Percentiles rank a stretch among this genome's conserved stretches.
These are phyloP conservation scores for Dinoponera quadriceps DNA, from an alignment of 1,140 invertebrate species.

Conservation along the genomic window DNA sequence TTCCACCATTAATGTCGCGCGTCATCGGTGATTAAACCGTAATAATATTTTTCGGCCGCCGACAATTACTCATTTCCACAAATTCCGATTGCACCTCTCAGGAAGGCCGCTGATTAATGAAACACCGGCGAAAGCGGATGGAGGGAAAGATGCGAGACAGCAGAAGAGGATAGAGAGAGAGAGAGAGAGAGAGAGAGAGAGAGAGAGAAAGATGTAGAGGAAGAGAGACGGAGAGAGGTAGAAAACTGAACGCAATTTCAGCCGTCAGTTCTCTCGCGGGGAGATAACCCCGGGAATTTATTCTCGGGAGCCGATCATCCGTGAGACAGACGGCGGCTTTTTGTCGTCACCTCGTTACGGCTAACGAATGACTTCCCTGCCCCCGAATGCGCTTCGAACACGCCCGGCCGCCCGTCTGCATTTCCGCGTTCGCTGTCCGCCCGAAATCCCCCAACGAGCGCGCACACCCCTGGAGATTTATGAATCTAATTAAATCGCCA, in stretches of 20 bases:
- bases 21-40: conserved; percentile 59
- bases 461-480: conserved; percentile 26
- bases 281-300: conserved; percentile 64
- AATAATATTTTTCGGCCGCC: conserved; percentile 31
- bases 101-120: conserved; percentile 67
- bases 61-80: conserved; percentile 64
- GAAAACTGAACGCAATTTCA: conserved; percentile 65
- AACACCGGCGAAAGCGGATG: conserved; percentile 9
- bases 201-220: conserved; percentile 3
- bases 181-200: background rate
- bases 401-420: background rate
- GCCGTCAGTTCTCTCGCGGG: conserved; percentile 54
- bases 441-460: conserved; percentile 40
- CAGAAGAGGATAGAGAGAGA: conserved; percentile 6
- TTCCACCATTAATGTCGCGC: conserved; percentile 35
- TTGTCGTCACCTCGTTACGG: conserved; percentile 60
- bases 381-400: background rate
- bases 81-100: conserved; percentile 64
- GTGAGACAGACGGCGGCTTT: conserved; percentile 58
- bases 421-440: conserved; percentile 40
- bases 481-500: conserved; percentile 49
- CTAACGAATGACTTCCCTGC: conserved; percentile 45
- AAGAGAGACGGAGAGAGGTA: background rate
- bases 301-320: conserved; percentile 45
- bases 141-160: too few species aligned